Base-by-base conservation (phyloP, 92 coral and sea anemone genomes). In the Paramuricea clavata region DNA sequence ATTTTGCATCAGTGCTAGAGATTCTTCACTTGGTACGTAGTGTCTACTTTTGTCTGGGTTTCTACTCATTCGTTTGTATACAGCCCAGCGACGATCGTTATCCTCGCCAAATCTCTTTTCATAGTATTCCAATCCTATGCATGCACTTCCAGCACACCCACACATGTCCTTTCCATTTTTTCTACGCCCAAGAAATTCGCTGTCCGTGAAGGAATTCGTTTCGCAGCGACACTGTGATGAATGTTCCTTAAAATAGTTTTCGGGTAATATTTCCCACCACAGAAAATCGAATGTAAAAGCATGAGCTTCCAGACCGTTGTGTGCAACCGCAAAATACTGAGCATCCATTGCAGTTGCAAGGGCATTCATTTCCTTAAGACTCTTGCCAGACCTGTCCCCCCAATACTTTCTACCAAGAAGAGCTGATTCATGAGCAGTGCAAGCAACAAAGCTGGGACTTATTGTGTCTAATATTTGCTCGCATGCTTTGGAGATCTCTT, bases 11-110 rank as follows among this genome's bases (percentile, higher is more conserved):
- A 15, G 11, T 6, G 33, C 31, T 23, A 22, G 68, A 60, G 31
- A 60, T 9, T n/a, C 68, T 60, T 60, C 23, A 21, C 68, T 60
- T 6, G 31, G 6, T 0, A 2, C 31, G 12, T 60, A 60, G 1
- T 60, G 68, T 60, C 31, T 1, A 17, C n/a, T n/a, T n/a, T 60
- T 60, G 5, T 25, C 68, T n/a, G 10, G 11, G 7, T 60, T 27
- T 15, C 32, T 9, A 31, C 6, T 27, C 28, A 22, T 15, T 27
- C 68, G 6, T 25, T 27, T 6, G 12, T 60, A 60, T 25, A 60
- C 12, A 30, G 68, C 68, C 68, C 68, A 69, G 9, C 76, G 76
- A 21, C 76, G 76, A 39, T 69, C 76, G 21, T 69, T 69, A 27
- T 69, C 49, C 16, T 69, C 76, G 43, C 76, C 76, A 16, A 69